Base-by-base conservation (phyloP, 1,140 invertebrate genomes). In the Brachionus paranguensis region DNA sequence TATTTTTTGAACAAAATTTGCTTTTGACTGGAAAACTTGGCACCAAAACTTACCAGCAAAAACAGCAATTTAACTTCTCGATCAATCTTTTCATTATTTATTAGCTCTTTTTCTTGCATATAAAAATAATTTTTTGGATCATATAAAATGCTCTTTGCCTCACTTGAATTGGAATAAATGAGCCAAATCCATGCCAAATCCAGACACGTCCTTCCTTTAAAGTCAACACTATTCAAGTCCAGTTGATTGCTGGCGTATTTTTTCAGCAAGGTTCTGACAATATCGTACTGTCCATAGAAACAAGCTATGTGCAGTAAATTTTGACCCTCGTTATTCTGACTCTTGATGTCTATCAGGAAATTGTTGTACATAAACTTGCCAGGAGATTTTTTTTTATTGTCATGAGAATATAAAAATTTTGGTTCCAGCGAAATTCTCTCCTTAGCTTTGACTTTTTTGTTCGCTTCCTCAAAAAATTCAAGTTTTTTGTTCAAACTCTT, bases 191-290 rank as follows among this genome's bases (percentile, higher is more conserved):
- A 81, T 4, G 78, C 78, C 27, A 81, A 68, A 64, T 81, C 78
- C 1, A 81, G 29, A 43, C 53, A 45, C 24, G 78, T 81, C 20
- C 53, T 60, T 7, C 53, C 53, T 37, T 81, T 81, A 47, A 64
- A 81, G 20, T 81, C 78, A 10, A 60, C 8, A 12, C 24, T 8
- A 29, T 81, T 81, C 11, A 81, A 1, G 45, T 81, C 64, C 24
- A 81, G 20, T 20, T 81, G 53, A 47, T 81, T 81, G n/a, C 78
- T 81, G 60, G 37, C 78, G n/a, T 81, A 81, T 47, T 81, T 60
- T 81, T 68, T 43, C 12, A 81, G 20, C 20, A 81, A 20, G 1
- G 17, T 29, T 0, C 37, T 27, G 12, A 81, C 50, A 64, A 81
- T 64, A 10, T 81, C 78, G 33, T 64, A 64, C 5, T 47, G 50